These are phyloP conservation scores for Cyphomyrus plagiostoma DNA, from an alignment of 2,113 vertebrate genomes.

Conservation along the genomic window DNA sequence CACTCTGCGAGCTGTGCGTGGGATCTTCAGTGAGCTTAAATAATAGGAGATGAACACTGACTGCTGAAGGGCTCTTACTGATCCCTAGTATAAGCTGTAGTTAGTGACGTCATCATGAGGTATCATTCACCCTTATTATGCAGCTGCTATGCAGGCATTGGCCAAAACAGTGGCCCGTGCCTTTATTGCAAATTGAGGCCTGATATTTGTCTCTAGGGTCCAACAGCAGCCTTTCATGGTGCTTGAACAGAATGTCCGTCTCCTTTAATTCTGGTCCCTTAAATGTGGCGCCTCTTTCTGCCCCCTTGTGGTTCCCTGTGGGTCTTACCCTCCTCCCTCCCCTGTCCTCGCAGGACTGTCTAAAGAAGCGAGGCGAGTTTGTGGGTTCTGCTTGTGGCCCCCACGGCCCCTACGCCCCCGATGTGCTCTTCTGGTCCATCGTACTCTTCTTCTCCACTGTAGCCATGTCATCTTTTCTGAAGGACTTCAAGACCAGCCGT, in stretches of 20 bases:
- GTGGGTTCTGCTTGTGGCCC: constrained; percentile 81
- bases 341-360: constrained; percentile 72
- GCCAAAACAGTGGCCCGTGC: not conserved
- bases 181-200: not conserved
- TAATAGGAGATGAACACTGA: not conserved
- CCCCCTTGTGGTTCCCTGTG: not conserved
- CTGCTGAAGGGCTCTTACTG: not conserved
- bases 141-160: not conserved
- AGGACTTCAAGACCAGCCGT: constrained; percentile 94
- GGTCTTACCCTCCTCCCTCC: not conserved
- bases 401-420: constrained; percentile 88
- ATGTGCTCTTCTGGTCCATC: constrained; percentile 96
- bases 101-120: not conserved
- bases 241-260: not conserved
- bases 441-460: constrained; percentile 96
- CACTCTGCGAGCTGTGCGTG: not conserved
- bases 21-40: not conserved
- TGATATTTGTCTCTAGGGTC: not conserved
- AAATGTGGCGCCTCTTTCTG: not conserved
- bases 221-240: not conserved
- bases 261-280: not conserved
- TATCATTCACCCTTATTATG: not conserved
- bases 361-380: constrained; percentile 76
- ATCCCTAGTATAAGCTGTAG: not conserved
- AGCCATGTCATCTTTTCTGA: constrained; percentile 86